Evolutionary conservation across 2,888 invertebrate genomes (phyloP).

Genomic region (Trachelus stipa): DNA sequence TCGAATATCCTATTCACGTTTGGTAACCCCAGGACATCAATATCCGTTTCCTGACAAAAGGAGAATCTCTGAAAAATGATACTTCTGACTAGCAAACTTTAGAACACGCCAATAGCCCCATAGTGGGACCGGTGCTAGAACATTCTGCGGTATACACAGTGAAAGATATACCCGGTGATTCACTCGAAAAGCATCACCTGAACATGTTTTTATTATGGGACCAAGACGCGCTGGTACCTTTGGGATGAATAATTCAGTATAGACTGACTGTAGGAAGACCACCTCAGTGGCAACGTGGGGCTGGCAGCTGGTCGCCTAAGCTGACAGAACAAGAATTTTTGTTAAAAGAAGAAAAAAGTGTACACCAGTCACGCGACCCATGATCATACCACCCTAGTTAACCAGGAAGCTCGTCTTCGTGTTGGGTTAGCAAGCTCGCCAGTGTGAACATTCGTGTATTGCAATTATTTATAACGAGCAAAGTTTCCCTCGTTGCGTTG

Average conservation of each 20-base stretch:
- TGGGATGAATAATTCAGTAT: not conserved
- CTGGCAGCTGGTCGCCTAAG: slow-evolving; percentile 9
- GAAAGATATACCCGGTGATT: not conserved
- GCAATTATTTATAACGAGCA: slow-evolving; percentile 59
- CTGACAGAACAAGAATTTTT: slow-evolving; percentile 39
- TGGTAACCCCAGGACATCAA: not conserved
- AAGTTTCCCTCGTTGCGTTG: slow-evolving; percentile 41
- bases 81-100: not conserved
- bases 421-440: not conserved
- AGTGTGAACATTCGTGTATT: slow-evolving; percentile 33
- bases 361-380: slow-evolving; percentile 49
- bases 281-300: not conserved
- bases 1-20: not conserved
- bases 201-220: not conserved
- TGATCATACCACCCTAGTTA: not conserved
- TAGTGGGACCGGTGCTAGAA: not conserved
- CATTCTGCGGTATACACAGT: not conserved
- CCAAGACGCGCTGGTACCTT: not conserved
- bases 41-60: not conserved
- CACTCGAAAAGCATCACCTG: not conserved
- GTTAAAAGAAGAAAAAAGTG: slow-evolving; percentile 35
- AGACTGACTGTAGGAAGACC: not conserved
- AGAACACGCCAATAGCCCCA: not conserved
- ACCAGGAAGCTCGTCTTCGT: not conserved
- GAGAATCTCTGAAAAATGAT: not conserved